Base-by-base conservation (phyloP, 1,140 invertebrate genomes). In the Thaumatotibia leucotreta region DNA sequence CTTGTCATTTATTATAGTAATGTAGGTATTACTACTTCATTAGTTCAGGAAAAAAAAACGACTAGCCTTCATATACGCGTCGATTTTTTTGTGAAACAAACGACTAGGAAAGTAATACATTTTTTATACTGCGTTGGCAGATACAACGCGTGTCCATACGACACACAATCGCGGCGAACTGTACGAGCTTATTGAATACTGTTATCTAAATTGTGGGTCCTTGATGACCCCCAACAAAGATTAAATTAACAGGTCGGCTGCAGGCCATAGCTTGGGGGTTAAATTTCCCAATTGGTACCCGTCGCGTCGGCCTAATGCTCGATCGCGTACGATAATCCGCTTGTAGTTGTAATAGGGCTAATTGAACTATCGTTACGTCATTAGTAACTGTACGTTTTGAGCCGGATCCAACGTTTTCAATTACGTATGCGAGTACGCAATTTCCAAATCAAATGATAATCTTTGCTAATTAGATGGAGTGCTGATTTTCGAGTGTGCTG, bases 131-230 rank as follows among this genome's bases (percentile, higher is more conserved):
- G n/a, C n/a, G n/a, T n/a, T n/a, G n/a, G n/a, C n/a, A n/a, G n/a
- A n/a, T n/a, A n/a, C n/a, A n/a, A n/a, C n/a, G n/a, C n/a, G n/a
- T n/a, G n/a, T n/a, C n/a, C n/a, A 20, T 20, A 20, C 39, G n/a
- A 8, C n/a, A 20, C 14, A 20, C 17, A 45, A 9, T 17, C 20
- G 39, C 70, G 73, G 54, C 70, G 70, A 73, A 77, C 62, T 65
- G 74, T 76, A 72, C 77, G 73, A 75, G 75, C 74, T 82, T 82
- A 85, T 85, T 84, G 76, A 87, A 87, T 84, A 83, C 75, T 77
- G 79, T 79, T 84, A 87, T 87, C 82, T 84, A 79, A 80, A 84
- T 82, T 79, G 72, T 76, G 76, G 81, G 75, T 73, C 75, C 76
- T 74, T 76, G 75, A 83, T 84, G 77, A n/a, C 67, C 75, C 74